Base-by-base conservation (phyloP, 2,113 vertebrate species). In the Acinonyx jubatus region DNA sequence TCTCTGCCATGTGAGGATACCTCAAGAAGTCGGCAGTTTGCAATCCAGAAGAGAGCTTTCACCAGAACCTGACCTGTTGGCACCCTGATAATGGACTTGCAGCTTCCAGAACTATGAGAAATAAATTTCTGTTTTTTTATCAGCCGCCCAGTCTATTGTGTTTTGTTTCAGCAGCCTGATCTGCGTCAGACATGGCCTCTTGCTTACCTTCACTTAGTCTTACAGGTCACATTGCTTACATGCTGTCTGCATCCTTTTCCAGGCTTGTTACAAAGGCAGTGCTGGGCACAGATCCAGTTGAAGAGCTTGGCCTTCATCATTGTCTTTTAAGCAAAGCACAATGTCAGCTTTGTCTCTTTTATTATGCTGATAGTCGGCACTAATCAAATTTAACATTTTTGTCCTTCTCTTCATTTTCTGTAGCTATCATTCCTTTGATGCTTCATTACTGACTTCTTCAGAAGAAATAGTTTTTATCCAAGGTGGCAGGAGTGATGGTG, bases 301-400 rank as follows among this genome's bases (percentile, higher is more conserved):
- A 96, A 91, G 86, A 97, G 50, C 69, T 91, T 83, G 65, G 83
- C 84, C 86, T 92, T 97, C 66, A 38, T 92, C 41, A 74, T 29
- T 97, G 68, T 93, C 89, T 97, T 97, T 96, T 95, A 96, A 91
- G 48, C 45, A 81, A 96, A 97, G 82, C 79, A 97, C 82, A 96
- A 31, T 94, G 94, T 93, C 89, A 90, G 86, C 55, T 97, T 96
- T 96, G 93, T 92, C 78, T 97, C 96, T 96, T 96, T 93, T 80
- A 71, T 96, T 96, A 41, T 89, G 73, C 68, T 76, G 31, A 63
- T 89, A 95, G 91, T 69, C 31, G 63, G 57, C 21, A 95, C 79
- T 93, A 92, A 96, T 96, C 93, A 84, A 97, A 97, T 97, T 89
- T 93, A 96, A 96, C 68, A 93, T 98, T 97, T 94, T 93, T 94